Conservation (phyloP, 2,797 vertebrate genomes). For the Notolepis coatsorum region DNA sequence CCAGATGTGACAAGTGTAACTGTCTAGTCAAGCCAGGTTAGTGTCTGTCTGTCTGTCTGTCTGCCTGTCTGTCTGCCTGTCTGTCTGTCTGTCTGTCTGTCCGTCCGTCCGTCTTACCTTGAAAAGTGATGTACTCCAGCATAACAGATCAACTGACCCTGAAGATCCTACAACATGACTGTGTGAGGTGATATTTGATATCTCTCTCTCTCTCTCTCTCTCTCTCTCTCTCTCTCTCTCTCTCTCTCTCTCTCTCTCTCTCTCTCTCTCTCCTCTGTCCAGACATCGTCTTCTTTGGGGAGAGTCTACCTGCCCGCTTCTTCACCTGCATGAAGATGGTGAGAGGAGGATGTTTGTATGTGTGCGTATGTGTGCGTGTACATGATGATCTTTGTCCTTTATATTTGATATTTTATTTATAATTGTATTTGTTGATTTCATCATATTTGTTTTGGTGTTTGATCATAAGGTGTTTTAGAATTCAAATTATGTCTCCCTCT, state of each 20-base stretch:
- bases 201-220: background rate
- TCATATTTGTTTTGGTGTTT: no score
- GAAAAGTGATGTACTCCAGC: no score
- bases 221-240: no score
- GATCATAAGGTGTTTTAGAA: no score
- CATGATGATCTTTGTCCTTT: background rate
- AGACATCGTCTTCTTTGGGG: conserved; percentile 95
- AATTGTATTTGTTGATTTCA: background rate
- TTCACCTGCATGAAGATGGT: conserved; percentile 89
- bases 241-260: background rate
- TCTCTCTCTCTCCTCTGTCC: conserved; percentile 17
- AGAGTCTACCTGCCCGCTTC: conserved; percentile 89
- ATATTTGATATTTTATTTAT: background rate
- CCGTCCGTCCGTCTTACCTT: background rate
- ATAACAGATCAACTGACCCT: no score
- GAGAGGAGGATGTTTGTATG: conserved; percentile 46
- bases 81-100: background rate
- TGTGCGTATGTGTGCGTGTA: background rate
- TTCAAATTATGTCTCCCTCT: background rate
- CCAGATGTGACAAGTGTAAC: conserved; percentile 88
- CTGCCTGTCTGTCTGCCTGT: background rate
- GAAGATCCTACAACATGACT: no score
- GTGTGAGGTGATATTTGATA: no score
- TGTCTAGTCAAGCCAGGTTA: conserved; percentile 91
- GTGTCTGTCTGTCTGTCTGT: conserved; percentile 18